Evolutionary conservation across 2,888 invertebrate genomes (phyloP).

Genomic region (Kryphioiulus occultus): DNA sequence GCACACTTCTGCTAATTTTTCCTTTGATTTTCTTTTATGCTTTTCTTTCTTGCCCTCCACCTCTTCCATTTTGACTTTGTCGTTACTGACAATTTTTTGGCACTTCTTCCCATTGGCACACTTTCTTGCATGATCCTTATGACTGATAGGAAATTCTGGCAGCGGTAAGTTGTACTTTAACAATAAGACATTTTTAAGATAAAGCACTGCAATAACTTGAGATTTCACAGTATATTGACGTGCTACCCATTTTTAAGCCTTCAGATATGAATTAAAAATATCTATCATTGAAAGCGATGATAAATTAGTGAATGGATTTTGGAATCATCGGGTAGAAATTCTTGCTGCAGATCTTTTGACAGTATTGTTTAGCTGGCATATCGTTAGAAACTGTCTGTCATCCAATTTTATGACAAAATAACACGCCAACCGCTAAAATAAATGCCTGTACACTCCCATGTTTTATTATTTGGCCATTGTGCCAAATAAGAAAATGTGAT

Average conservation of each 20-base stretch:
- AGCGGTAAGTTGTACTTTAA: background rate
- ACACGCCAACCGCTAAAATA: background rate
- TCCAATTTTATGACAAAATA: background rate
- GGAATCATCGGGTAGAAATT: background rate
- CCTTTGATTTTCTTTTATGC: constrained; percentile 41
- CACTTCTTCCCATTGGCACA: constrained; percentile 42
- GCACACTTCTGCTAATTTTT: background rate
- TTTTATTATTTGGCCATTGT: background rate
- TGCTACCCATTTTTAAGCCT: background rate
- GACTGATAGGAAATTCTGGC: constrained; percentile 1
- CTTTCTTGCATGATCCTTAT: constrained; percentile 20
- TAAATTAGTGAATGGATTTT: background rate
- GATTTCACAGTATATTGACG: background rate
- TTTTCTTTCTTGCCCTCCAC: constrained; percentile 8
- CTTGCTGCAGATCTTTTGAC: background rate
- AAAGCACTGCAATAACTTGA: background rate
- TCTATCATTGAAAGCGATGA: background rate
- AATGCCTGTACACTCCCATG: background rate
- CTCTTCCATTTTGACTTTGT: constrained; percentile 42
- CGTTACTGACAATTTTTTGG: constrained; percentile 33
- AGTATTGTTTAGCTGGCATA: background rate
- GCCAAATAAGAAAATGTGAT: background rate
- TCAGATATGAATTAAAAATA: too few relatives aligned
- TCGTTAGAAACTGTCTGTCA: background rate
- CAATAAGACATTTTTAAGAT: background rate